Conservation (phyloP, 2,797 vertebrate species). For the Diglossa cyanea region DNA sequence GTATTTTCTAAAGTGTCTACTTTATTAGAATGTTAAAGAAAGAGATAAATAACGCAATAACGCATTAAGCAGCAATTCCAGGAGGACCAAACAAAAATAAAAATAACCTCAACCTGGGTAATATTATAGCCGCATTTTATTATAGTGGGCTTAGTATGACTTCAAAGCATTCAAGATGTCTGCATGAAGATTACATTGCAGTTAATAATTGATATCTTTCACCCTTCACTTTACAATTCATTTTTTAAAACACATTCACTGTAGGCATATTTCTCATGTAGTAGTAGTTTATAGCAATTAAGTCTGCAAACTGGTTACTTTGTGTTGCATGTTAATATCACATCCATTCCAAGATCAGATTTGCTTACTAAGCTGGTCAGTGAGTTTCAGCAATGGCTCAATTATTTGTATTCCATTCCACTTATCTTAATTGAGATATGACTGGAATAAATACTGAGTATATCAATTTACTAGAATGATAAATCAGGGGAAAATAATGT, state of each 20-base stretch:
- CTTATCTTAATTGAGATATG: not conserved
- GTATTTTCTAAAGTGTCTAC: not conserved
- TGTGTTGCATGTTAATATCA: not conserved
- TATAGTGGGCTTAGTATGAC: not conserved
- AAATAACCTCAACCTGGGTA: not conserved
- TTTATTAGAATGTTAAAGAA: not conserved
- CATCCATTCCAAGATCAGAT: not conserved
- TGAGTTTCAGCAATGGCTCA: not conserved
- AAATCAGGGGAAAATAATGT: not conserved
- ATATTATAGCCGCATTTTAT: not conserved
- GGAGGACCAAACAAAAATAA: not conserved
- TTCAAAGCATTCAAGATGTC: not conserved
- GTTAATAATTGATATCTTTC: not conserved
- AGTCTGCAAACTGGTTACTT: not conserved
- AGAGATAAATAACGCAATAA: not conserved
- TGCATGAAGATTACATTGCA: not conserved
- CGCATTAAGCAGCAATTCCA: not conserved
- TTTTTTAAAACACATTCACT: not conserved
- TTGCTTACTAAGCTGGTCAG: not conserved
- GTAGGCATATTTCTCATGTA: not conserved
- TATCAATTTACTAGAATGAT: not conserved
- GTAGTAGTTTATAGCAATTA: not conserved
- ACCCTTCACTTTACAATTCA: not conserved
- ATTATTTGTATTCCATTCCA: not conserved
- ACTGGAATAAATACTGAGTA: not conserved